These are phyloP conservation scores for Chrysotoxum bicinctum DNA, from an alignment of 2,888 invertebrate species.

Conservation along the genomic window DNA sequence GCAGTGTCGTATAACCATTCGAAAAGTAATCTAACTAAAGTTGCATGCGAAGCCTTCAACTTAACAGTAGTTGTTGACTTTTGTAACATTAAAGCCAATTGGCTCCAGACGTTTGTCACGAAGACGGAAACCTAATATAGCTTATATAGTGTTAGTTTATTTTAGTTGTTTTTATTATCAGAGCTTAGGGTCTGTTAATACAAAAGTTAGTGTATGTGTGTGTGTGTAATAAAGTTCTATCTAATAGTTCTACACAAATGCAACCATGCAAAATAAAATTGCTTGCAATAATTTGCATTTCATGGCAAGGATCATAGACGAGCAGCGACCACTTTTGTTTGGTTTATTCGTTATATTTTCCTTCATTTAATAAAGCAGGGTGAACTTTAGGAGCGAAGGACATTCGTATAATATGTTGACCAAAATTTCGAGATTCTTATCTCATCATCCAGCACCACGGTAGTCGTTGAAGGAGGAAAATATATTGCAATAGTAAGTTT, in stretches of 20 bases:
- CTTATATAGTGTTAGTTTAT: not conserved
- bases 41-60: conserved; percentile 44
- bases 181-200: not conserved
- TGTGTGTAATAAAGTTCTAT: not conserved
- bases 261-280: not conserved
- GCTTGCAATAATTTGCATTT: conserved; percentile 48
- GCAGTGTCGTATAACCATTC: conserved; percentile 16
- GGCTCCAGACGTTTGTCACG: conserved; percentile 58
- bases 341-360: not conserved
- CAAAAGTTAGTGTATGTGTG: not conserved
- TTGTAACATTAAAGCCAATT: conserved; percentile 37
- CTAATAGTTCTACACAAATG: not conserved
- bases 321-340: not conserved
- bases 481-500: conserved; percentile 23
- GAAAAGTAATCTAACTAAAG: conserved; percentile 33
- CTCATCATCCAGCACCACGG: not conserved
- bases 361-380: not conserved
- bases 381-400: conserved; percentile 44
- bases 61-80: conserved; percentile 57
- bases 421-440: conserved; percentile 33
- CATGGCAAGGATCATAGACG: not conserved
- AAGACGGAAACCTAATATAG: conserved; percentile 44
- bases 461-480: conserved; percentile 17
- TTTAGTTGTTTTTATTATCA: not conserved
- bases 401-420: not conserved